phyloP scores from a whole-genome alignment of 2,113 vertebrate genomes.

The Hyperopisus bebe region DNA sequence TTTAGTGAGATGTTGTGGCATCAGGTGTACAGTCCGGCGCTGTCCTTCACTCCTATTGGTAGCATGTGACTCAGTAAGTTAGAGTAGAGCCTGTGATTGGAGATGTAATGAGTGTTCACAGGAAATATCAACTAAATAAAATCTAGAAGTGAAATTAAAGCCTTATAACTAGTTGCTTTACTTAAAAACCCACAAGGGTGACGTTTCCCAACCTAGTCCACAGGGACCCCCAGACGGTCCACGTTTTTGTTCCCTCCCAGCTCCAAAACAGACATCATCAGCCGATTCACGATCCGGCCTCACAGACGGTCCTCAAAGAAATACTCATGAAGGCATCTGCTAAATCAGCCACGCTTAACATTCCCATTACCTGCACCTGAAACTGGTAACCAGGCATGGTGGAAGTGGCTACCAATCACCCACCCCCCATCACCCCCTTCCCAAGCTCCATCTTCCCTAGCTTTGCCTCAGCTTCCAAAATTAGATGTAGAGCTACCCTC shows the following conservation, averaged over 20 bases:
- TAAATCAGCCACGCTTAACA: not conserved
- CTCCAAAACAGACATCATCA: not conserved
- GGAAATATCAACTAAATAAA: not conserved
- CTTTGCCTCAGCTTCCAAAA: not conserved
- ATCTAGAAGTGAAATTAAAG: not conserved
- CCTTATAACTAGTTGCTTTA: not conserved
- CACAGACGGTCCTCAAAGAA: not conserved
- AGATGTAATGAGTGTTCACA: not conserved
- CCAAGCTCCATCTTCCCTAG: not conserved
- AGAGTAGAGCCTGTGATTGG: not conserved
- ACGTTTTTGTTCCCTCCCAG: no score
- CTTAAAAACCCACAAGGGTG: not conserved
- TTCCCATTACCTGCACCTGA: not conserved
- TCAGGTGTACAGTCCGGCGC: not conserved
- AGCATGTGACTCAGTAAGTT: not conserved
- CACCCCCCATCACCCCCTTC: not conserved
- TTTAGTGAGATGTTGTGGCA: not conserved
- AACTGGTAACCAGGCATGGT: not conserved
- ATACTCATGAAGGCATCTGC: not conserved
- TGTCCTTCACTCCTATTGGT: not conserved
- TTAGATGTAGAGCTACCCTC: not conserved
- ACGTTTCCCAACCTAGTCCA: not conserved
- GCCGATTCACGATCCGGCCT: not conserved
- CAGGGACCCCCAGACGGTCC: not conserved
- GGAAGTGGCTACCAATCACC: not conserved